Base-by-base conservation (phyloP, 2,113 vertebrate species). In the Chelonoidis abingdonii region DNA sequence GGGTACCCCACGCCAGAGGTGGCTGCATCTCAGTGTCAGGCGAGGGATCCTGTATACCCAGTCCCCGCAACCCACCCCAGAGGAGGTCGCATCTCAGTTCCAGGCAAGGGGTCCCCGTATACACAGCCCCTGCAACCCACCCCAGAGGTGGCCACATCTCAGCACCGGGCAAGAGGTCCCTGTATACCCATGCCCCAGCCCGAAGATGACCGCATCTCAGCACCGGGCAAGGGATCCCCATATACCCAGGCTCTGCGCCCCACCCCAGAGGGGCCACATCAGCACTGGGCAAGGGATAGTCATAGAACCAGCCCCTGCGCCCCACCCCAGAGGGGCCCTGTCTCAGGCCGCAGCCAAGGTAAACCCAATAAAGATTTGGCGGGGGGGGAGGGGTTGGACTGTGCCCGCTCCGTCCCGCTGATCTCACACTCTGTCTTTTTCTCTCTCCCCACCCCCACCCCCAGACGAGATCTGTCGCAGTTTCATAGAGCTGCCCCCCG, bases 381-480 rank as follows among this genome's bases (percentile, higher is more conserved):
- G 53, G 25, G 24, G 41, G 41, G 41, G 41, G 41, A 7, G 57
- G 24, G 56, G 22, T 27, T 12, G 57, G 25, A 29, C 4, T 25
- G 44, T 5, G 10, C 25, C 79, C 27, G 8, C 52, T 27, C 13
- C 10, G 4, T 44, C 41, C 22, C 72, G 8, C 49, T 35, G 12
- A 47, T 69, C 29, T 38, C 65, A 80, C 65, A 54, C 56, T 38
- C 11, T 50, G 17, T 21, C 7, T 53, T 50, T 79, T 41, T 83
- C n/a, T 38, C 83, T 47, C 56, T 50, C 49, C 49, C 49, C 12
- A 13, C 24, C 13, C 47, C 72, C 10, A 24, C 19, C 8, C 10
- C 44, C 91, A 99, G 98, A 98, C n/a, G 98, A 99, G 95, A 97
- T 97, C 88, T 99, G 98, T 92, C 98, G 98, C n/a, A 98, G 98